Base-by-base conservation (phyloP, 2,888 invertebrate genomes). In the Dyspetes luteomarginatus region DNA sequence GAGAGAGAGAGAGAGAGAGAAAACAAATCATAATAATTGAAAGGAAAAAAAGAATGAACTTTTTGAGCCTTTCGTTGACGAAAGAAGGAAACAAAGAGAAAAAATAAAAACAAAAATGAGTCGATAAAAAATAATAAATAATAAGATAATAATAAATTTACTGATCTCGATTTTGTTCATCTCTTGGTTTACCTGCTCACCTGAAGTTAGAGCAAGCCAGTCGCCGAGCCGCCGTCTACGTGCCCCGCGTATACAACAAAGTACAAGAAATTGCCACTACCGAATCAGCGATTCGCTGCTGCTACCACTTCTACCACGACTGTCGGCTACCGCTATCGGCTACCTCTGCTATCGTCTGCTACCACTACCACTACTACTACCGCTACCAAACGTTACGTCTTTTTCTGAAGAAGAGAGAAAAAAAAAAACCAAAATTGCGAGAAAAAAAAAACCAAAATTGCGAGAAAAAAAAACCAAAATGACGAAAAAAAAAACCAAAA, bases 201-300 rank as follows among this genome's bases (percentile, higher is more conserved):
- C 78, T 89, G 89, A 91, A 91, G 91, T 91, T 91, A 91, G 91
- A 90, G 91, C 91, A 91, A 91, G 90, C 90, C 89, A 89, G 87
- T 88, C 89, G 89, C 88, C 90, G 87, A 89, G 86, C 90, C 90
- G 90, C 91, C 91, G 89, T 88, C 83, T 81, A 84, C 90, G 90
- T 90, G 87, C 89, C 89, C 87, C 91, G 91, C 91, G 91, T 90
- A 90, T 90, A 89, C 88, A 73, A 80, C 80, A 72, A 81, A 60
- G 89, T 91, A 91, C 90, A 73, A 91, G 90, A 90, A 81, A 82
- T 89, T 90, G 90, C 90, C 89, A 90, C 89, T 88, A 91, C 89
- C 90, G 88, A 90, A 89, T 90, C 90, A 90, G 86, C 90, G 90
- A 89, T 88, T 68, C 75, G 83, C 83, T 78, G 81, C 81, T 77